A percentile compares a stretch with the other conserved stretches of the same genome.
Evolutionary conservation across 1,140 invertebrate species (phyloP).

Genomic region (Coptotermes formosanus): DNA sequence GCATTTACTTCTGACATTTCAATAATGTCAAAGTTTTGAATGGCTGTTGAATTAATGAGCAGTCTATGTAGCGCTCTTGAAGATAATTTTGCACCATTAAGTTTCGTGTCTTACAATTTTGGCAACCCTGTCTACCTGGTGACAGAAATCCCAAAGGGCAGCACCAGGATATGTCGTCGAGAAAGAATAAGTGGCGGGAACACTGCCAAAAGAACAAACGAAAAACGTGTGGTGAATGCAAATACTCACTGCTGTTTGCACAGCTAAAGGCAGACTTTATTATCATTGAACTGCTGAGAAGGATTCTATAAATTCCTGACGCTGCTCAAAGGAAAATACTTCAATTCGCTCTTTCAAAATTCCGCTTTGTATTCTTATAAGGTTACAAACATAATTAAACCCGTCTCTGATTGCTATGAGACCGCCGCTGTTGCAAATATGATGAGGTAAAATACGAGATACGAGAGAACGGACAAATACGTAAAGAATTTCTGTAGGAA

Average conservation of each 20-base stretch:
- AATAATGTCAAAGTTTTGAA: too few relatives aligned
- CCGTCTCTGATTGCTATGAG: neutral
- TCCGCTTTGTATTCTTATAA: neutral
- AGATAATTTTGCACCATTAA: too few relatives aligned
- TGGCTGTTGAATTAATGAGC: too few relatives aligned
- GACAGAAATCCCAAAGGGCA: neutral
- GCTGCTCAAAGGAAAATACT: neutral
- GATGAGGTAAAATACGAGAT: neutral
- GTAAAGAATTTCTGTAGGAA: neutral
- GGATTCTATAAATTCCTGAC: neutral
- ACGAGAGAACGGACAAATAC: neutral
- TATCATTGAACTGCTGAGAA: slow-evolving; percentile 16
- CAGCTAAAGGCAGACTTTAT: slow-evolving; percentile 5
- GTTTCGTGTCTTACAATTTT: neutral
- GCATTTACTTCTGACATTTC: too few relatives aligned
- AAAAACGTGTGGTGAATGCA: slow-evolving; percentile 10
- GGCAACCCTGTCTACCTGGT: neutral
- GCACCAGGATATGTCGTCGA: slow-evolving; percentile 1
- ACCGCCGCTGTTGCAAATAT: too few relatives aligned
- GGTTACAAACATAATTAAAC: neutral
- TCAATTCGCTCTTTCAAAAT: neutral
- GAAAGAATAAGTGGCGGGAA: neutral
- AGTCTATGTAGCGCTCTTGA: too few relatives aligned
- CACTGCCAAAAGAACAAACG: slow-evolving; percentile 11
- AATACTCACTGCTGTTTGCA: neutral